Conservation (phyloP, 1,140 invertebrate species). For the Sycobia sp. region DNA sequence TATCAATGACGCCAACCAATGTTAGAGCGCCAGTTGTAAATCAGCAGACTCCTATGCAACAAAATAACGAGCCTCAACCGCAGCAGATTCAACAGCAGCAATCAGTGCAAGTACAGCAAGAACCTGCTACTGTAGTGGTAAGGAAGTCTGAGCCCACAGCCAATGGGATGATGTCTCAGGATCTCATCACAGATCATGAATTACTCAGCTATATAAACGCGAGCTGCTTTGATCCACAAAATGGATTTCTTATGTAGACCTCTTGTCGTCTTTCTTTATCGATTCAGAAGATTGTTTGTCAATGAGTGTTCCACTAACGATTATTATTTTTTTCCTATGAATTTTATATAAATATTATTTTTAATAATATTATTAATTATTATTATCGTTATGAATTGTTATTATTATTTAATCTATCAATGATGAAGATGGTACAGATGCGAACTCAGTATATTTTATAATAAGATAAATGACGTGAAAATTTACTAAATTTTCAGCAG, state of each 20-base stretch:
- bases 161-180: slow-evolving; percentile 67
- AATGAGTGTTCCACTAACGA: slow-evolving; percentile 18
- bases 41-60: slow-evolving; percentile 43
- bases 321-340: slow-evolving; percentile 13
- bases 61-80: slow-evolving; percentile 42
- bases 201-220: slow-evolving; percentile 85
- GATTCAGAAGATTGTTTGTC: background rate
- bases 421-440: slow-evolving; percentile 9
- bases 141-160: slow-evolving; percentile 51
- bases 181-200: slow-evolving; percentile 83
- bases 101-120: slow-evolving; percentile 40
- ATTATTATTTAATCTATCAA: background rate
- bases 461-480: background rate
- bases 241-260: slow-evolving; percentile 54
- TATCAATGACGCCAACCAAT: slow-evolving; percentile 38
- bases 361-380: no score
- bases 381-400: no score
- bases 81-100: slow-evolving; percentile 38
- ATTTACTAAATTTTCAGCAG: background rate
- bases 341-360: slow-evolving; percentile 1
- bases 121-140: slow-evolving; percentile 37
- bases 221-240: slow-evolving; percentile 76
- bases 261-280: background rate
- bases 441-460: slow-evolving; percentile 23
- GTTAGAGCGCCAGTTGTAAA: slow-evolving; percentile 14